Evolutionary conservation across 2,888 invertebrate genomes (phyloP).

Genomic region (Phorcus lineatus): DNA sequence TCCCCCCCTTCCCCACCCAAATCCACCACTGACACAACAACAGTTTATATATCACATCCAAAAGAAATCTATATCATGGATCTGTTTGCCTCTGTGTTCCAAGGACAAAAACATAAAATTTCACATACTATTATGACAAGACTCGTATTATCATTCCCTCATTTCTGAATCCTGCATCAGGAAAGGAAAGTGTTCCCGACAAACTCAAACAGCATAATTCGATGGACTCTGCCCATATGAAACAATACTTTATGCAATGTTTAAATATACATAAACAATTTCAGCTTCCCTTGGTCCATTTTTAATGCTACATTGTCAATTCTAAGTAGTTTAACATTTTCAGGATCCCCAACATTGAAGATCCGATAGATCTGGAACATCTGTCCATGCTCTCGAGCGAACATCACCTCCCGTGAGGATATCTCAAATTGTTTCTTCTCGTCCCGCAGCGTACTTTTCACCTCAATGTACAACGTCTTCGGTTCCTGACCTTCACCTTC

Average conservation of each 20-base stretch:
- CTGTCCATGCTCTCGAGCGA: constrained; percentile 62
- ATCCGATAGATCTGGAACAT: constrained; percentile 71
- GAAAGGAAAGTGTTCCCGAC: too few relatives aligned
- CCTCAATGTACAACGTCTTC: constrained; percentile 52
- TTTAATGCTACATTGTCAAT: constrained; percentile 65
- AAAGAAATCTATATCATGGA: too few relatives aligned
- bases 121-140: too few relatives aligned
- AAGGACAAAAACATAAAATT: too few relatives aligned
- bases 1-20: too few relatives aligned
- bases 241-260: background rate
- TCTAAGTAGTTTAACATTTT: constrained; percentile 57
- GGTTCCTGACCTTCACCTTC: constrained; percentile 24
- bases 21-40: too few relatives aligned
- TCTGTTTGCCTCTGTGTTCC: too few relatives aligned
- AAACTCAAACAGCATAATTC: too few relatives aligned
- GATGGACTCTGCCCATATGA: too few relatives aligned
- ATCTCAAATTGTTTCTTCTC: constrained; percentile 70
- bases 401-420: constrained; percentile 68
- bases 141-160: too few relatives aligned
- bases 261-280: constrained; percentile 64
- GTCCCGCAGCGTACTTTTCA: constrained; percentile 64
- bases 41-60: too few relatives aligned
- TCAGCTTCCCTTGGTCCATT: constrained; percentile 61
- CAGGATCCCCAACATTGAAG: constrained; percentile 65
- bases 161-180: too few relatives aligned